Evolutionary conservation across 2,113 vertebrate species (phyloP), one percentile per base, ranked within the genome.

Genomic region (Clarias batrachus): DNA sequence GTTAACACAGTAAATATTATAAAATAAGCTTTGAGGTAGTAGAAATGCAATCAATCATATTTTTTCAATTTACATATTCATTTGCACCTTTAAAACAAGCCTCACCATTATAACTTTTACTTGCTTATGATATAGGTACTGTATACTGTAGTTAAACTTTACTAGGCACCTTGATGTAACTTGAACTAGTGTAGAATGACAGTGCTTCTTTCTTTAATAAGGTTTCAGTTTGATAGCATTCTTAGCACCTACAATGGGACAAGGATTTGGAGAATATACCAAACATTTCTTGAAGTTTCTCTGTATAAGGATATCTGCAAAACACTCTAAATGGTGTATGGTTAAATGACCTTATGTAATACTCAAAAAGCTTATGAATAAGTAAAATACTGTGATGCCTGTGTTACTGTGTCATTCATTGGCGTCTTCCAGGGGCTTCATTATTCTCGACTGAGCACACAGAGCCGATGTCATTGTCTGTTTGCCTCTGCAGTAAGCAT

Each of bases 401-500:
- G 79, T 74, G 59, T 82, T 81, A 74, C 66, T 82, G 66, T 52
- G 37, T 62, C 13, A 82, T 81, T 57, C 33, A 83, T 14, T 25
- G 30, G 83, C 71, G 78, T 77, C 81, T 68, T 57, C 48, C 62
- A 60, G 59, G 81, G 89, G 89, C 63, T 84, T 88, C 83, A 86
- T 88, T 90, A 90, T 59, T 56, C 52, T 74, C 27, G 41, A 70
- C 9, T 54, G 85, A 54, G 41, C 56, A 65, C 68, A 25, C 6
- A 37, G 21, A 87, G 33, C 19, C 60, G 70, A 77, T n/a, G 11
- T 60, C n/a, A n/a, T 82, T 30, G 21, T 77, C 71, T 82, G 48
- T 30, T 83, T 87, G n/a, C 27, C 56, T 59, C 1, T 21, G 48
- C 48, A 8, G 48, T 79, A 30, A 79, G 27, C n/a, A 19, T 25